These are phyloP conservation scores for Pseudopleuronectes americanus DNA, from an alignment of 2,797 vertebrate genomes.

Conservation along the genomic window DNA sequence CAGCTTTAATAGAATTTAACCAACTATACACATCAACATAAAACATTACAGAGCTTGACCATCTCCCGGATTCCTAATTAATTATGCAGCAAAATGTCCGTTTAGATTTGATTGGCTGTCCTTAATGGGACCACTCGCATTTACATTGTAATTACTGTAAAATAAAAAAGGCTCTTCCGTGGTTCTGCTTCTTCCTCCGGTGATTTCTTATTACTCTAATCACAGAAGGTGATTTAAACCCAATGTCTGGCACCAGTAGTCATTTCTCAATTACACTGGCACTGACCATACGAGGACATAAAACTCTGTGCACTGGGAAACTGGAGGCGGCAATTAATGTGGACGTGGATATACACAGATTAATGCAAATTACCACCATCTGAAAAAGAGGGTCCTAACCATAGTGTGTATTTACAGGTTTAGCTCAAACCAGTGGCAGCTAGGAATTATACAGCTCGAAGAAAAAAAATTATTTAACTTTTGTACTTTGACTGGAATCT, in stretches of 20 bases:
- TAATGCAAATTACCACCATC: not conserved
- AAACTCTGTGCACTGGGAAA: not conserved
- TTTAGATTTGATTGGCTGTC: conserved; percentile 59
- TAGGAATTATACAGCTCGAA: not conserved
- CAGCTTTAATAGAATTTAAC: conserved; percentile 32
- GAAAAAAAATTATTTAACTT: no score
- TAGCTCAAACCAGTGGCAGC: not conserved
- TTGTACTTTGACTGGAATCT: no score
- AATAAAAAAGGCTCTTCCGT: conserved; percentile 57
- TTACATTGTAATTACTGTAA: conserved; percentile 72
- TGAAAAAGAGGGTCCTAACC: not conserved
- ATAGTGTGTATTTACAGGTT: not conserved
- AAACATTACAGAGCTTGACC: conserved; percentile 46
- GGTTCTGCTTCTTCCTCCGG: conserved; percentile 42
- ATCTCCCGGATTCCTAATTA: conserved; percentile 62
- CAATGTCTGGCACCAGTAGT: conserved; percentile 17
- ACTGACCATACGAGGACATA: conserved; percentile 29
- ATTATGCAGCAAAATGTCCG: conserved; percentile 70
- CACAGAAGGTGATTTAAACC: conserved; percentile 54
- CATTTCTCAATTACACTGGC: conserved; percentile 39
- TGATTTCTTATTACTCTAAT: conserved; percentile 62
- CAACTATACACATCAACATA: conserved; percentile 42
- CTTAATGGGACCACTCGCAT: conserved; percentile 64
- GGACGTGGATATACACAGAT: not conserved
- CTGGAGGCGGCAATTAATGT: conserved; percentile 10